Base-by-base conservation (phyloP, 1,140 invertebrate species). In the Lepidurus packardi region DNA sequence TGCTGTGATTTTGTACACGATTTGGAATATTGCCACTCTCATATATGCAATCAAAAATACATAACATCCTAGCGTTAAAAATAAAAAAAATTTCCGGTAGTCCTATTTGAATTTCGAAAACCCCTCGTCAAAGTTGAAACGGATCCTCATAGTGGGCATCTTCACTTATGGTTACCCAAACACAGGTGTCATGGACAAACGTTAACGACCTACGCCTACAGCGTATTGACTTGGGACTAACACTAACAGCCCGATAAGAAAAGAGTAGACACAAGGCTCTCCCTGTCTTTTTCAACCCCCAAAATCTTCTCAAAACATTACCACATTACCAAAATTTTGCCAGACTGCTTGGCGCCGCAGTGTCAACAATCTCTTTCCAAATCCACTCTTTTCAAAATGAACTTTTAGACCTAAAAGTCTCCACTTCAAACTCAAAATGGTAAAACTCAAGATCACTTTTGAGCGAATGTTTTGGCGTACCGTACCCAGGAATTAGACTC, bases 171-270 rank as follows among this genome's bases (percentile, higher is more conserved):
- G 53, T 65, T 65, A 65, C 53, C 16, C 53, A 65, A 65, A 65
- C 53, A 65, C 53, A 65, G 53, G 53, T 65, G 53, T 65, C 53
- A 65, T 65, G 53, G 53, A 21, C 13, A 1, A 34, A 13, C 6
- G 53, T 65, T 65, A 65, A 65, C 53, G 53, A 65, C 53, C 53
- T 65, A 65, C 53, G 53, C 53, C 53, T 65, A 65, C 53, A 65
- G 53, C 9, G 16, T 65, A 65, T 65, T 65, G 53, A 65, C 53
- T 65, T 21, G 21, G 53, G 53, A 65, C 53, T 65, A 13, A 21
- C 21, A 65, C 53, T 65, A 65, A 13, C 53, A n/a, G 53, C 16
- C 6, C 8, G 0, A 7, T 21, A 65, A 65, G 16, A 65, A 65
- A n/a, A 21, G 13, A 21, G 21, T n/a, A 65, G 53, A 65, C 16